phyloP scores from a whole-genome alignment of 2,113 vertebrate genomes.

The Lepidothrix coronata region DNA sequence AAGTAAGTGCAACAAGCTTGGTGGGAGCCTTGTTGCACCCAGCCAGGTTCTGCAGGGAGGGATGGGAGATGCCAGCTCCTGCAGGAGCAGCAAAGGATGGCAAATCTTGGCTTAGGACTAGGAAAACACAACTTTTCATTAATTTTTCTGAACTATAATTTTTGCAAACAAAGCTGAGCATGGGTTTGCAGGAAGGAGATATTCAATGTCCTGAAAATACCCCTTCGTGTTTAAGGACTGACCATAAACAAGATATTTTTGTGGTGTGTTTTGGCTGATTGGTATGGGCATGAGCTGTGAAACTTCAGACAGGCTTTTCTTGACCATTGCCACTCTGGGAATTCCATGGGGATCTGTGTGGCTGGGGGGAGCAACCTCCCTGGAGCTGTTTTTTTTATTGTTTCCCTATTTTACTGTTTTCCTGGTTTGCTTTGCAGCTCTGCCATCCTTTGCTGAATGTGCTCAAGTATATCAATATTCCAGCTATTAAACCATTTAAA shows the following conservation, averaged over 20 bases:
- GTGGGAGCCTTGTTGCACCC: not conserved
- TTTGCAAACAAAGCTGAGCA: not conserved
- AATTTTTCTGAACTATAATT: not conserved
- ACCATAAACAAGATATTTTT: not conserved
- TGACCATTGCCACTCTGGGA: accelerated
- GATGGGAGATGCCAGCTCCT: too few species aligned
- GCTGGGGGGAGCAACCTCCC: not conserved
- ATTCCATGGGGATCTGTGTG: accelerated
- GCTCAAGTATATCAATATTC: not conserved
- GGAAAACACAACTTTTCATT: not conserved
- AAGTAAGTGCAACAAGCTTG: too few species aligned
- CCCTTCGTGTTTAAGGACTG: not conserved
- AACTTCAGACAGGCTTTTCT: not conserved
- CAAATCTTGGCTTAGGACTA: not conserved
- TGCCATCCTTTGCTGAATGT: not conserved
- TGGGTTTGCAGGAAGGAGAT: not conserved
- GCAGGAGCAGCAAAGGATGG: not conserved
- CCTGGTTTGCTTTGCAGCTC: not conserved
- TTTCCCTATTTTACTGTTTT: not conserved
- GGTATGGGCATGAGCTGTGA: not conserved
- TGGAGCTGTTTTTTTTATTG: not conserved
- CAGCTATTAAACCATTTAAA: not conserved
- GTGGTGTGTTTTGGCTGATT: accelerated
- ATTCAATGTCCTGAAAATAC: not conserved
- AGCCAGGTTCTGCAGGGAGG: not conserved